phyloP scores from a whole-genome alignment of 2,888 invertebrate species.

The Macrophya annulata region DNA sequence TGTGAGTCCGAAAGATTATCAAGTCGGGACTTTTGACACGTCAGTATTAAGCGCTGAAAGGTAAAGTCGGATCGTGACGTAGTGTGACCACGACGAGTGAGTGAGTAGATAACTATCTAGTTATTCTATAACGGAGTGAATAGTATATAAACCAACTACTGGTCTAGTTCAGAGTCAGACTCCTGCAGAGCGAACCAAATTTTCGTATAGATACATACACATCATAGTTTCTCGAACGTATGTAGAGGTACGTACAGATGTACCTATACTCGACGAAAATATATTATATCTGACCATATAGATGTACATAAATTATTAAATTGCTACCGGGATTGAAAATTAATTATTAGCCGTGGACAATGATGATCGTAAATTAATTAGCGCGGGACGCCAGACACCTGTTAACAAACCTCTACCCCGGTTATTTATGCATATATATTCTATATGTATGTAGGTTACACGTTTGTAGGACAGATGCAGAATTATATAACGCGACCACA shows the following conservation, averaged over 20 bases:
- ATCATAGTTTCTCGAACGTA: not conserved
- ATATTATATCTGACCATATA: too few species aligned
- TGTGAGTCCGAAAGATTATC: not conserved
- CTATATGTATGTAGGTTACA: not conserved
- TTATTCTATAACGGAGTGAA: not conserved
- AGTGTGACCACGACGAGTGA: not conserved
- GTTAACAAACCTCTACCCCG: not conserved
- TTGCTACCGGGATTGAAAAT: constrained; percentile 2
- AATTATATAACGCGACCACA: not conserved
- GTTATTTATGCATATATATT: not conserved
- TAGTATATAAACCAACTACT: not conserved
- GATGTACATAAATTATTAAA: not conserved
- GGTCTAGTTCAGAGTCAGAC: not conserved
- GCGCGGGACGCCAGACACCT: not conserved
- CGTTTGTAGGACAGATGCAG: not conserved
- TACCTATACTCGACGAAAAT: too few species aligned
- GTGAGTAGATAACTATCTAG: not conserved
- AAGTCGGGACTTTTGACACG: not conserved
- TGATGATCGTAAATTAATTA: not conserved
- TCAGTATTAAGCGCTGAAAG: not conserved
- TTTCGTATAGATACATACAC: too few species aligned
- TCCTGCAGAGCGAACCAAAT: not conserved
- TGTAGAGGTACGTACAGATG: too few species aligned
- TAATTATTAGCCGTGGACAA: not conserved
- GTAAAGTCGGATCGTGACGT: not conserved